Evolutionary conservation across 2,113 vertebrate species (phyloP).

Genomic region (Scolopax mira): DNA sequence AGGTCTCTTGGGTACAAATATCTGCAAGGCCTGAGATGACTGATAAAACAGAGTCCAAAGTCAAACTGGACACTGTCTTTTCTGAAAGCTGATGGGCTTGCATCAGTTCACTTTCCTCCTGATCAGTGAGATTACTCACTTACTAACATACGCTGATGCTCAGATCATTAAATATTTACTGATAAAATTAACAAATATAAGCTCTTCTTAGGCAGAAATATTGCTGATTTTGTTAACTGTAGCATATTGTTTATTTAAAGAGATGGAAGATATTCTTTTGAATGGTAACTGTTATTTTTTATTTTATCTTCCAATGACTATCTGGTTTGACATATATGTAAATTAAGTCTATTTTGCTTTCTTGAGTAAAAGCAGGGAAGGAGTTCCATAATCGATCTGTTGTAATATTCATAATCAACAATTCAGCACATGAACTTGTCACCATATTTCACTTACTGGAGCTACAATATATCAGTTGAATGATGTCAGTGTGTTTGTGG

Average conservation of each 20-base stretch:
- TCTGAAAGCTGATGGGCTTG: not conserved
- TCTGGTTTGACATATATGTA: constrained; percentile 7
- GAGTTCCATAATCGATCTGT: constrained; percentile 11
- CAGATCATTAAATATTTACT: not conserved
- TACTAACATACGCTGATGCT: not conserved
- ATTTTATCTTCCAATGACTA: not conserved
- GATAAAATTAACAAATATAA: not conserved
- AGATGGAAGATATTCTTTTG: not conserved
- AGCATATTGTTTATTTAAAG: not conserved
- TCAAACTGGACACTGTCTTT: not conserved
- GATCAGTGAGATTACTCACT: not conserved
- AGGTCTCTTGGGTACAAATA: not conserved
- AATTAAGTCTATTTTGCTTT: constrained; percentile 4
- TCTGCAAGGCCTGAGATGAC: not conserved
- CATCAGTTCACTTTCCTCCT: not conserved
- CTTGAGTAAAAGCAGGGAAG: not conserved
- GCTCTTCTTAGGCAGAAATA: not conserved
- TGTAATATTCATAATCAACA: constrained; percentile 50
- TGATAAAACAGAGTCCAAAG: not conserved
- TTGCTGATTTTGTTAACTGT: not conserved
- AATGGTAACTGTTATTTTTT: not conserved
- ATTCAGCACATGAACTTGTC: constrained; percentile 19
- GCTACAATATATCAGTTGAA: not conserved
- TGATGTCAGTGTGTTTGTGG: not conserved
- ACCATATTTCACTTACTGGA: not conserved